Conservation (phyloP, 2,797 vertebrate genomes). For the Vespertilio murinus region DNA sequence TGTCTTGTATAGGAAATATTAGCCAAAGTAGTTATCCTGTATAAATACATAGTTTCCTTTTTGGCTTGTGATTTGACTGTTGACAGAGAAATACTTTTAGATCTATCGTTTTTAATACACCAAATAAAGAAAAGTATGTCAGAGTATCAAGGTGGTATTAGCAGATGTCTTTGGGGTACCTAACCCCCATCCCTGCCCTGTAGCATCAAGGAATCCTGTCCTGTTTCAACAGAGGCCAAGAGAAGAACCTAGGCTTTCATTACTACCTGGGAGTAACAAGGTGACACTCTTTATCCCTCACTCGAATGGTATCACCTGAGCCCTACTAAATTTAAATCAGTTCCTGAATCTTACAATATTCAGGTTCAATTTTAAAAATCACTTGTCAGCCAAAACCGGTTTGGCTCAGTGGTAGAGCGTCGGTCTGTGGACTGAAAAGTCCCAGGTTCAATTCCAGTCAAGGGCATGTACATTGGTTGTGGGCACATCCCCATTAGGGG, state of each 20-base stretch:
- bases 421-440: too few species aligned
- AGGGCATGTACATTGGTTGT: too few species aligned
- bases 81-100: conserved; percentile 1
- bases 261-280: background rate
- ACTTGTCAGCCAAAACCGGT: background rate
- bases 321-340: background rate
- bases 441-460: too few species aligned
- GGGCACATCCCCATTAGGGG: too few species aligned
- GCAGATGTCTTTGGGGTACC: background rate
- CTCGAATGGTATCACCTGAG: background rate
- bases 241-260: background rate
- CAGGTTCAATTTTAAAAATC: background rate
- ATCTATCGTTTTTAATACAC: background rate
- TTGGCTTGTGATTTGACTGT: background rate
- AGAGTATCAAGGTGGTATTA: background rate
- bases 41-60: background rate
- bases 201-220: background rate
- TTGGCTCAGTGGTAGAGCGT: too few species aligned
- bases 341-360: background rate
- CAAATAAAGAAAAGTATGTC: background rate
- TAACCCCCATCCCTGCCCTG: background rate
- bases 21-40: background rate
- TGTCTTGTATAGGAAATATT: background rate
- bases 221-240: background rate
- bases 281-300: background rate